phyloP scores from a whole-genome alignment of 2,888 invertebrate genomes.

The Spilosoma lubricipeda region DNA sequence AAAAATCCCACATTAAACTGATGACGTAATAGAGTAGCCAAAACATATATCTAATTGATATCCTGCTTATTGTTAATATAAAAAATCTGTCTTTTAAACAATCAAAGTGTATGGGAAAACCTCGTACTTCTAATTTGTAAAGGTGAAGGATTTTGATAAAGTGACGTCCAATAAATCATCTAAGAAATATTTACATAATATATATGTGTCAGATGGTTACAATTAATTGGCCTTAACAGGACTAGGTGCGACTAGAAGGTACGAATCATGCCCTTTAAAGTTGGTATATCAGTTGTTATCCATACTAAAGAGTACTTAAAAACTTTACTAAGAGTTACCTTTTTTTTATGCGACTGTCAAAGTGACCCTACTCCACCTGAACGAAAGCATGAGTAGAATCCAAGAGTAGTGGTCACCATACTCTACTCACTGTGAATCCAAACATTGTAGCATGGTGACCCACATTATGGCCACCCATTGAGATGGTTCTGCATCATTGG shows the following conservation, averaged over 20 bases:
- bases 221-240: constrained; percentile 3
- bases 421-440: no score
- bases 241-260: neutral
- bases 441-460: no score
- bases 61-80: constrained; percentile 11
- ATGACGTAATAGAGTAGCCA: neutral
- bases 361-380: no score
- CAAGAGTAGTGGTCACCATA: no score
- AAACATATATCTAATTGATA: neutral
- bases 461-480: no score
- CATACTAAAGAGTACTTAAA: no score
- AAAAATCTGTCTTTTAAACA: constrained; percentile 7
- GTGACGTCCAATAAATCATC: constrained; percentile 15
- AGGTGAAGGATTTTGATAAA: constrained; percentile 11
- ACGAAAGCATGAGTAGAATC: no score
- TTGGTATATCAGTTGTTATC: neutral
- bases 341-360: no score
- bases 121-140: constrained; percentile 2
- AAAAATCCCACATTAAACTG: neutral
- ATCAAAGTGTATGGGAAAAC: constrained; percentile 3
- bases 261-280: neutral
- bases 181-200: constrained; percentile 11
- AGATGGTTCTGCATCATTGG: no score
- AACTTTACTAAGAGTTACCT: no score
- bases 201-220: constrained; percentile 3